Base-by-base conservation (phyloP, 1,140 invertebrate genomes). In the Calycopis cecrops region DNA sequence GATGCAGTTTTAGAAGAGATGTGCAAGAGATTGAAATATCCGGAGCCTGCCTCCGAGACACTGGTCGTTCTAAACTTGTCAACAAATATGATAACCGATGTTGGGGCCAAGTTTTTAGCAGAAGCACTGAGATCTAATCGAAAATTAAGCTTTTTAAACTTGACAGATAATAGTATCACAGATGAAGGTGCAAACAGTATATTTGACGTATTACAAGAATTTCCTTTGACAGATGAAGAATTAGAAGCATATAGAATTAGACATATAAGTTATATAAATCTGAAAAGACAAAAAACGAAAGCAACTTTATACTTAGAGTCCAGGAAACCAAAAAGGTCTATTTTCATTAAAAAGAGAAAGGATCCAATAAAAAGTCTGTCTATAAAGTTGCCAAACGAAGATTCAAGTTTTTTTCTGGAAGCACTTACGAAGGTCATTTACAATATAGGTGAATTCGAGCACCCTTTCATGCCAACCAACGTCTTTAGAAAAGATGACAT, bases 71-170 rank as follows among this genome's bases (percentile, higher is more conserved):
- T 85, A 0, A 78, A 79, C 65, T 57, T 85, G 18, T 69, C 77
- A 11, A 69, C 67, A 1, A 85, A 85, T 49, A 67, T 52, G 56
- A 76, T 85, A n/a, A 75, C 77, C 6, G 73, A 85, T 62, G 9
- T 48, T 14, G 81, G 81, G 9, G 70, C 62, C 1, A 67, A 57
- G 38, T 58, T 48, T 50, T 50, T 85, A 53, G 77, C 62, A 11
- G 48, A 73, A 11, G 63, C 67, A 3, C 55, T 85, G 21, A 59
- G 76, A 50, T 57, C 67, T 2, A 85, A 85, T 55, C 65, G 73
- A 59, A 55, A 63, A 21, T 38, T 85, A 8, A 49, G 55, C 11
- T 85, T 77, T 50, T 51, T 84, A 28, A 84, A 78, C 63, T 49
- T 84, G 55, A 61, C 75, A 9, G 67, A 63, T 51, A 84, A 84